These are phyloP conservation scores for Thera britannica DNA, from an alignment of 2,888 invertebrate species.

Conservation along the genomic window DNA sequence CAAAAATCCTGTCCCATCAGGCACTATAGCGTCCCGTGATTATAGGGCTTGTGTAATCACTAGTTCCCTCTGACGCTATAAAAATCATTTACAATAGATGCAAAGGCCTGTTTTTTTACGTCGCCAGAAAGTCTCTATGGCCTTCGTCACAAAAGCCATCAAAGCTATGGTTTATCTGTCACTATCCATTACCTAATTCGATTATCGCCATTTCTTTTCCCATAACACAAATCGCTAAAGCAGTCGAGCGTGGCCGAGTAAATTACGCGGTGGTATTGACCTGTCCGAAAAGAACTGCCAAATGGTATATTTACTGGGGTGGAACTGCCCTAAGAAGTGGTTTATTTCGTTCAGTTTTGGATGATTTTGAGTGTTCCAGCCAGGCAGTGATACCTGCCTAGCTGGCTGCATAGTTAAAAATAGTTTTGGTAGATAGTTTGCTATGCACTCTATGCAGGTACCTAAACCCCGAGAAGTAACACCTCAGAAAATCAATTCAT, in stretches of 20 bases:
- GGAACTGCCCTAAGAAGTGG: neutral
- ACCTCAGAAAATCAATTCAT: no score
- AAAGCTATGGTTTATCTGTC: neutral
- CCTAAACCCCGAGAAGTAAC: no score
- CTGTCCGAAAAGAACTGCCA: constrained; percentile 1
- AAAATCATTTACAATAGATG: no score
- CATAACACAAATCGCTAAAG: constrained; percentile 13
- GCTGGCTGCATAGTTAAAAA: no score
- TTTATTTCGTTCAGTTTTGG: neutral
- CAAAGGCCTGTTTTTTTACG: no score
- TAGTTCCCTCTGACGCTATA: no score
- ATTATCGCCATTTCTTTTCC: constrained; percentile 15
- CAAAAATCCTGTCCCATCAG: no score
- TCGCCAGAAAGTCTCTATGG: neutral
- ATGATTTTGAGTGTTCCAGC: neutral
- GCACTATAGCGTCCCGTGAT: no score
- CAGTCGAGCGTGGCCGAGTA: constrained; percentile 4
- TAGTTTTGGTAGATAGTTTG: no score
- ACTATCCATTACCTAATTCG: constrained; percentile 8
- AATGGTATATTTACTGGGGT: constrained; percentile 15
- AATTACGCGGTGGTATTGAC: constrained; percentile 17
- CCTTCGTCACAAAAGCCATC: neutral
- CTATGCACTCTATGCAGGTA: no score
- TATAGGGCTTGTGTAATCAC: no score
- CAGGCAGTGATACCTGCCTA: no score